Evolutionary conservation across 30 jellyfish, hydroid and myxozoan genomes (phyloP).

Genomic region (Chrysaora quinquecirrha): DNA sequence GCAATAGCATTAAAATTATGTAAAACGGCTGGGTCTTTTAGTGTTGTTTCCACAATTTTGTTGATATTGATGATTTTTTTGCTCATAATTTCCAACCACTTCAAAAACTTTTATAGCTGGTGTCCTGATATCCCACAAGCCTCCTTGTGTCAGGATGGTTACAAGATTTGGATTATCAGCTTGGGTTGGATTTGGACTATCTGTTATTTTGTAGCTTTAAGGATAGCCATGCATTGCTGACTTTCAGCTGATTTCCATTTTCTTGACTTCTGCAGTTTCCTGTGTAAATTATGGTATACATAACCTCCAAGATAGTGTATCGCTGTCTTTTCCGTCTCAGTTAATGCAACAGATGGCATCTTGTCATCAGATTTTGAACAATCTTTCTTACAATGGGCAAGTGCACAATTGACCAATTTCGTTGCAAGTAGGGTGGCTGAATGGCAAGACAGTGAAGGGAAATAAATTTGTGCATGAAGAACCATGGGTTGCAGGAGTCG

Average conservation of each 20-base stretch:
- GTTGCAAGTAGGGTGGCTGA: constrained; percentile 43
- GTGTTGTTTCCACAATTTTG: background rate
- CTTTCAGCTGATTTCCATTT: constrained; percentile 36
- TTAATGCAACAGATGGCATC: background rate
- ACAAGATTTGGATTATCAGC: background rate
- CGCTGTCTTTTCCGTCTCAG: constrained; percentile 43
- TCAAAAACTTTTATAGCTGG: constrained; percentile 19
- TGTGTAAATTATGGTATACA: constrained; percentile 25
- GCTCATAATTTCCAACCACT: constrained; percentile 8
- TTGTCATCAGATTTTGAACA: background rate
- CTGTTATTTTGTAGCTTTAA: constrained; percentile 1
- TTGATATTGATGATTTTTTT: background rate
- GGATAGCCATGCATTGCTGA: constrained; percentile 49
- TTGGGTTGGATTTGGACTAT: background rate
- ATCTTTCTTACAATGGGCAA: constrained; percentile 19
- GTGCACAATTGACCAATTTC: constrained; percentile 35
- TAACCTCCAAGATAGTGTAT: too few relatives aligned
- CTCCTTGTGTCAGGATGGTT: constrained; percentile 19
- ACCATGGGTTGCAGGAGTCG: too few relatives aligned
- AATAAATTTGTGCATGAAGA: constrained; percentile 11
- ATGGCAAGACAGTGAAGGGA: constrained; percentile 21
- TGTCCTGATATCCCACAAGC: constrained; percentile 21
- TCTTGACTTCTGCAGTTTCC: constrained; percentile 25
- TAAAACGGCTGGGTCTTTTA: constrained; percentile 32
- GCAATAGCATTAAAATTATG: constrained; percentile 19